A percentile compares a stretch with the other conserved stretches of the same genome.
Conservation (phyloP, 1,140 invertebrate species). For the Bombus huntii region DNA sequence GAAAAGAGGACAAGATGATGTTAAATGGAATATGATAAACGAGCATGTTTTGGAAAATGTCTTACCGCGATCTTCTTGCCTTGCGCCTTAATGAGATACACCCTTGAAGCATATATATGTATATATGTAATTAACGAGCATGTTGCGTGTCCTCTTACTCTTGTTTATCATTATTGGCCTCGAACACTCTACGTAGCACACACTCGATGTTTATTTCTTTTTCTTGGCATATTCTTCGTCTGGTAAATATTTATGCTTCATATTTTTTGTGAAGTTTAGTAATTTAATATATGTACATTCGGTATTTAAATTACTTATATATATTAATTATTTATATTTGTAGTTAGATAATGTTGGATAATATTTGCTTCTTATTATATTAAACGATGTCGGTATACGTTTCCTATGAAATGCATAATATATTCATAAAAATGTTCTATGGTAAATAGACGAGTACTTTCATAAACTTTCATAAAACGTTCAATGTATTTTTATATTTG, state of each 20-base stretch:
- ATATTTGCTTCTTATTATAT: too few relatives aligned
- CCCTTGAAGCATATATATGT: conserved; percentile 9
- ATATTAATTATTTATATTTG: too few relatives aligned
- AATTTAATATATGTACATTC: too few relatives aligned
- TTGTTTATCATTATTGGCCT: conserved; percentile 21
- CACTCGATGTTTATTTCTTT: not conserved
- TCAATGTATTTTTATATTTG: too few relatives aligned
- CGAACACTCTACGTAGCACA: not conserved
- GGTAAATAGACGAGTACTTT: too few relatives aligned
- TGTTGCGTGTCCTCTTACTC: not conserved
- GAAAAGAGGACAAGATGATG: not conserved
- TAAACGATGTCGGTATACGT: too few relatives aligned
- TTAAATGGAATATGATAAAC: conserved; percentile 18
- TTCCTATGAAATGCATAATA: too few relatives aligned
- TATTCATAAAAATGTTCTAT: too few relatives aligned
- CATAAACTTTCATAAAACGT: too few relatives aligned
- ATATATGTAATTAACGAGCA: conserved; percentile 20
- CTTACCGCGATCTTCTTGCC: not conserved
- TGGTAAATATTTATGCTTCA: not conserved
- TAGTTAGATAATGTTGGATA: too few relatives aligned
- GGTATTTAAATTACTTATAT: too few relatives aligned
- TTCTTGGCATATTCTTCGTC: not conserved
- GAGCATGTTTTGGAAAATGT: conserved; percentile 35
- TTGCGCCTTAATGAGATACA: conserved; percentile 11
- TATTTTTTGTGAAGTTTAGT: not conserved